Conservation (phyloP, 2,113 vertebrate species). For the Chionomys nivalis region DNA sequence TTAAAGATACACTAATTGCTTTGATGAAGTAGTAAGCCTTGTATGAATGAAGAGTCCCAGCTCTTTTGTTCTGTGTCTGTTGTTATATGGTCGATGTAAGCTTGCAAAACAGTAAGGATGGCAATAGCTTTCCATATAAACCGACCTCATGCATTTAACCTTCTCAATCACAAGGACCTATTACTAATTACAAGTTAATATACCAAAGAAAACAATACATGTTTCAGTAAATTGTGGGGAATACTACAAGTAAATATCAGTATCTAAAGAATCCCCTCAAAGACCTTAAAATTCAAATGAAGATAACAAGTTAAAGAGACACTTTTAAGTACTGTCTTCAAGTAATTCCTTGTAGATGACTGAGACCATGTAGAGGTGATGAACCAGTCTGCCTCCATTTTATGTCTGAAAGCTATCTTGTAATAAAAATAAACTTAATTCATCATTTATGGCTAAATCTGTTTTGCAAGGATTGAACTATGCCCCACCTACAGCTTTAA, state of each 20-base stretch:
- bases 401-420: not conserved
- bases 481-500: not conserved
- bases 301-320: not conserved
- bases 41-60: not conserved
- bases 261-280: not conserved
- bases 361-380: not conserved
- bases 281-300: not conserved
- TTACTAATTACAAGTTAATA: not conserved
- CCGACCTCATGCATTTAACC: not conserved
- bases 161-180: not conserved
- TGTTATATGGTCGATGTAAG: not conserved
- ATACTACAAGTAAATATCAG: not conserved
- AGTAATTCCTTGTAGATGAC: not conserved
- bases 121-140: not conserved
- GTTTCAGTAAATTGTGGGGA: not conserved
- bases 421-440: not conserved
- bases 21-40: not conserved
- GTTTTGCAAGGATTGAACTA: not conserved
- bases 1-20: not conserved
- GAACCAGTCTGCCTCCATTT: not conserved
- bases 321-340: constrained; percentile 10
- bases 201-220: not conserved
- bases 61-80: not conserved
- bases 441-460: not conserved
- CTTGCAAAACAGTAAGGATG: not conserved